Conservation (phyloP, 2,113 vertebrate species). For the Progne subis region DNA sequence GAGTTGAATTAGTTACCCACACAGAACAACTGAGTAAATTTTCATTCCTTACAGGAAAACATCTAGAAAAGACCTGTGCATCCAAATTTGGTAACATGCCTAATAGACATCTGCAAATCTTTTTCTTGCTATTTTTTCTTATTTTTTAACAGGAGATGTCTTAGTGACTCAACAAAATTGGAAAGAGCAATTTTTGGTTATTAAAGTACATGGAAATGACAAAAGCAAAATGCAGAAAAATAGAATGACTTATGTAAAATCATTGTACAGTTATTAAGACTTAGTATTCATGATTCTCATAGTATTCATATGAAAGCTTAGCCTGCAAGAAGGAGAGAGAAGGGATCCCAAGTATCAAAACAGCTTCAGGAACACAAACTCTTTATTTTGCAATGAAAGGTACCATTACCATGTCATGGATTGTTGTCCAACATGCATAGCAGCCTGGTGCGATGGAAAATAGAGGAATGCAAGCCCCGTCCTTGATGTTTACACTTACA, state of each 20-base stretch:
- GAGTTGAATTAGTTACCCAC: background rate
- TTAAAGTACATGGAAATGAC: background rate
- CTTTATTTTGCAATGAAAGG: background rate
- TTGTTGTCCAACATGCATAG: background rate
- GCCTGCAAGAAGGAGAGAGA: background rate
- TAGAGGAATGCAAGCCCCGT: background rate
- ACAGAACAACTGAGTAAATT: background rate
- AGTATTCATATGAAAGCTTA: background rate
- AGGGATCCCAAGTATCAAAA: background rate
- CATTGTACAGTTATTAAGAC: background rate
- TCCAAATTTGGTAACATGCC: background rate
- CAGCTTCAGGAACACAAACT: background rate
- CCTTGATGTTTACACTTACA: conserved; percentile 20
- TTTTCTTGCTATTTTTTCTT: background rate
- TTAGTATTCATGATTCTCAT: background rate
- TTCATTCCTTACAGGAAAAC: background rate
- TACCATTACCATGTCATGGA: background rate
- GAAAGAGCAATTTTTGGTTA: background rate
- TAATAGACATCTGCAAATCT: background rate
- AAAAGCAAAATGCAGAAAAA: background rate
- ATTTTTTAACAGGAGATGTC: background rate
- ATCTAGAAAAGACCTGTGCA: background rate
- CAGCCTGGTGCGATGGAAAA: background rate
- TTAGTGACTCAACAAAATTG: background rate
- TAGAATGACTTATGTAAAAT: background rate